Evolutionary conservation across 2,888 invertebrate genomes (phyloP).

Genomic region (Pedicia rivosa): DNA sequence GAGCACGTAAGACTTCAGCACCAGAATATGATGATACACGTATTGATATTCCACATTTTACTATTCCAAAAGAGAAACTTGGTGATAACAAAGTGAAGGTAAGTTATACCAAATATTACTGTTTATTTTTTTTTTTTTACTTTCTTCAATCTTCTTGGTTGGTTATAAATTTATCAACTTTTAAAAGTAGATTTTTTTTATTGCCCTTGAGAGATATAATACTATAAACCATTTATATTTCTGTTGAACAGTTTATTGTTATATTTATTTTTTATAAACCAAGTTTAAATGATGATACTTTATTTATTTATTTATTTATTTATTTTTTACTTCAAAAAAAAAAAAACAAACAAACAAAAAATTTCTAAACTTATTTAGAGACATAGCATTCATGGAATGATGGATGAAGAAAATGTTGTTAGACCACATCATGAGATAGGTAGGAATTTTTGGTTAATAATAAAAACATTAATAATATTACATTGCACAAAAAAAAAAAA

Average conservation of each 20-base stretch:
- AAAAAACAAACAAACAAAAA: too few species aligned
- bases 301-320: background rate
- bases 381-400: slow-evolving; percentile 69
- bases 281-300: background rate
- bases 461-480: too few species aligned
- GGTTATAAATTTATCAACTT: too few species aligned
- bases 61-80: slow-evolving; percentile 23
- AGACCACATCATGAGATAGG: slow-evolving; percentile 79
- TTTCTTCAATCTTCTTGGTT: too few species aligned
- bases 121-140: background rate
- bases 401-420: slow-evolving; percentile 80
- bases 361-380: slow-evolving; percentile 18
- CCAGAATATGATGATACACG: slow-evolving; percentile 6
- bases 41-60: slow-evolving; percentile 17
- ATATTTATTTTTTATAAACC: background rate
- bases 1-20: slow-evolving; percentile 2
- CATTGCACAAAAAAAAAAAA: too few species aligned
- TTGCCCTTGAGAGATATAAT: too few species aligned
- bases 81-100: slow-evolving; percentile 30
- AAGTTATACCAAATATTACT: too few species aligned
- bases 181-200: too few species aligned
- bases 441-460: too few species aligned
- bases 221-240: too few species aligned
- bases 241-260: too few species aligned
- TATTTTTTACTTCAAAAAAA: too few species aligned